Evolutionary conservation across 2,888 invertebrate genomes (phyloP).

Genomic region (Sphaeridia pumilis): DNA sequence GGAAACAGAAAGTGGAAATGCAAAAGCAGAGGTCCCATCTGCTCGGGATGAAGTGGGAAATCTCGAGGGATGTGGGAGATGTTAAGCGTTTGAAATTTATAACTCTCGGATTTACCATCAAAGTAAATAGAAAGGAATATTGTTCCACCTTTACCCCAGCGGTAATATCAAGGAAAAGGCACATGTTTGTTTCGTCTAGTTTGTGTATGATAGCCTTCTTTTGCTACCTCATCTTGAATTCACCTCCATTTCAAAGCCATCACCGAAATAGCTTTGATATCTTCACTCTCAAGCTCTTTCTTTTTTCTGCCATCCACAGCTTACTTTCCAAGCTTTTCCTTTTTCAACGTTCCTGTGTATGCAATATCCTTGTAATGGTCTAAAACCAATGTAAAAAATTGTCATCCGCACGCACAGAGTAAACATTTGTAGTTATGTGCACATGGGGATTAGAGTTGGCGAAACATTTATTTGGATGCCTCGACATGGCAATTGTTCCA

Average conservation of each 20-base stretch:
- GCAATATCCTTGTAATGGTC: not conserved
- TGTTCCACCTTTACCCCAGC: not conserved
- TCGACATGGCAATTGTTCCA: no score
- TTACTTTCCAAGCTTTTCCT: not conserved
- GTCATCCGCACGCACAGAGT: no score
- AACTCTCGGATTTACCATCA: constrained; percentile 35
- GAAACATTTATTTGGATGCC: no score
- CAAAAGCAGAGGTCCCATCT: constrained; percentile 30
- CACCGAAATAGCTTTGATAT: no score
- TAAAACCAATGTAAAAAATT: not conserved
- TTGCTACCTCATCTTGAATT: no score
- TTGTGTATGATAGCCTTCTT: no score
- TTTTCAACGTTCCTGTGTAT: not conserved
- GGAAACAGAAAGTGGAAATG: constrained; percentile 6
- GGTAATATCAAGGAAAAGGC: constrained; percentile 1
- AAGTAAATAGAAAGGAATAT: constrained; percentile 12
- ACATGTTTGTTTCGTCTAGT: constrained; percentile 14
- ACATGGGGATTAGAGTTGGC: no score
- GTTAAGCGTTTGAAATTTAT: constrained; percentile 36
- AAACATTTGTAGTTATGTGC: no score
- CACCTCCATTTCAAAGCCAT: no score
- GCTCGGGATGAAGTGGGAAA: constrained; percentile 36
- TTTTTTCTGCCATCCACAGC: not conserved
- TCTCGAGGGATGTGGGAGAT: constrained; percentile 32
- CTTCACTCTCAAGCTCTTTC: not conserved